Base-by-base conservation (phyloP, 2,888 invertebrate species). In the Drosophila subquinaria region DNA sequence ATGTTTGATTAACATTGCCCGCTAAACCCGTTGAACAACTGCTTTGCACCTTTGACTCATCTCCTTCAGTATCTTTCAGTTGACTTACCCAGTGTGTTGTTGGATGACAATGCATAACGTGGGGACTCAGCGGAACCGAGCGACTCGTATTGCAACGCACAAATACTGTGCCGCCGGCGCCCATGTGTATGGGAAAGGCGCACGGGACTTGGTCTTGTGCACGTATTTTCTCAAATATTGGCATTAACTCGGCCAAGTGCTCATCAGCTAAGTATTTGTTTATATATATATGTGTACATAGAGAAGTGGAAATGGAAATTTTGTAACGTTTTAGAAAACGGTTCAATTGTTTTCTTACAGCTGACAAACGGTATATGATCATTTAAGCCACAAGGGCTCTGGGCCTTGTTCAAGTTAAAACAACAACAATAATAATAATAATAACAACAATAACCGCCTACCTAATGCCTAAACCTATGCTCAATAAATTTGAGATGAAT, bases 231-330 rank as follows among this genome's bases (percentile, higher is more conserved):
- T 97, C 97, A 95, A 98, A 97, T 94, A 98, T 97, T 93, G 97
- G 97, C 96, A 96, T 97, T 96, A 98, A 95, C 95, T 97, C 97
- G 94, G 96, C 97, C 96, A 98, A 95, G 95, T 97, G 97, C 95
- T 97, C 97, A 95, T 97, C 97, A 94, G 97, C 97, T 97, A 89
- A 48, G 43, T 61, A 66, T 66, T 8, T 6, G 2, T 23, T 4
- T 23, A 23, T 23, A n/a, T n/a, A 55, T 67, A 56, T 64, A 10
- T 35, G 8, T 36, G 13, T 45, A 35, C 36, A 45, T 47, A 56
- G 33, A 59, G 61, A 76, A 73, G 69, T 70, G 67, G 52, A 71
- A 50, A 71, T 59, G 64, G 35, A 35, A 27, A 30, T 42, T 61
- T 50, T 43, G 48, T 53, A 42, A 27, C 61, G 50, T 78, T 69